A percentile compares a stretch with the other conserved stretches of the same genome.
Conservation (phyloP, 1,140 invertebrate genomes). For the Drosophila tani region DNA sequence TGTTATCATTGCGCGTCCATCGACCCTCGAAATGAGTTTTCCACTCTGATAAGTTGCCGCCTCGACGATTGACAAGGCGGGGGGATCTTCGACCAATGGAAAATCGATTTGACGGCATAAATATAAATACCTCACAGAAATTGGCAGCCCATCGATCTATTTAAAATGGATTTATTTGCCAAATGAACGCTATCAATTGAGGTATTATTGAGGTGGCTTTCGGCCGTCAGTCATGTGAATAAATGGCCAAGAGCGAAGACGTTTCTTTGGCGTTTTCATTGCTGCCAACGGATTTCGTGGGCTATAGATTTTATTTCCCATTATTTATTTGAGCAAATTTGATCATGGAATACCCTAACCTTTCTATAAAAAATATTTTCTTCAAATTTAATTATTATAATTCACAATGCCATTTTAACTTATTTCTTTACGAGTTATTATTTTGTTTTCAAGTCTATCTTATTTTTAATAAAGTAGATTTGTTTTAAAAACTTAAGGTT, state of each 20-base stretch:
- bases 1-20: slow-evolving; percentile 45
- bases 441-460: no score
- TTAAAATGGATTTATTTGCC: slow-evolving; percentile 21
- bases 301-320: background rate
- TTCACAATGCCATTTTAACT: no score
- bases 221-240: slow-evolving; percentile 6
- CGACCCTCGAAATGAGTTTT: slow-evolving; percentile 39
- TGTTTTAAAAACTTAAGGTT: no score
- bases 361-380: no score
- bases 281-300: background rate
- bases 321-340: background rate
- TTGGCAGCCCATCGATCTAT: slow-evolving; percentile 24
- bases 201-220: background rate
- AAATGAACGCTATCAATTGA: slow-evolving; percentile 12
- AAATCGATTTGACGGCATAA: slow-evolving; percentile 3
- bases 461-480: no score
- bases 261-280: slow-evolving; percentile 9
- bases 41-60: slow-evolving; percentile 24
- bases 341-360: no score
- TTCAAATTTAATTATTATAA: no score
- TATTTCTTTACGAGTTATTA: no score
- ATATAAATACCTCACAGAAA: background rate
- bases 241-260: background rate
- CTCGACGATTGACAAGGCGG: slow-evolving; percentile 29
- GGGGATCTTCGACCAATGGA: slow-evolving; percentile 11